Base-by-base conservation (phyloP, 2,797 vertebrate species). In the Sorex maritimensis region DNA sequence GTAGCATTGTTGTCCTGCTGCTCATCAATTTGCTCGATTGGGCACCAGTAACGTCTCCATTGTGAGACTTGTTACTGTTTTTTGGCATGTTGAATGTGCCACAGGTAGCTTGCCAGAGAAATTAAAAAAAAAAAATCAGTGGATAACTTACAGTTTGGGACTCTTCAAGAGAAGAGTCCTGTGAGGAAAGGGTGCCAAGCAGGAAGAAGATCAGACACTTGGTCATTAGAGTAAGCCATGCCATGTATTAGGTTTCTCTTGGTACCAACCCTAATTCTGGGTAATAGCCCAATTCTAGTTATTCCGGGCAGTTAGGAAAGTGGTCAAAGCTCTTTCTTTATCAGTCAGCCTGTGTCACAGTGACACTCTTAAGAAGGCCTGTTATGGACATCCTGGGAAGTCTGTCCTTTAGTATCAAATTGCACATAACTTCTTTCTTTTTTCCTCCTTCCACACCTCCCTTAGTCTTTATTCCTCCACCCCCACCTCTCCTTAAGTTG, bases 401-500 rank as follows among this genome's bases (percentile, higher is more conserved):
- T 12, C 30, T 72, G 34, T 21, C 15, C 69, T 72, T 63, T 28
- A 91, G 84, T 28, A 81, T 63, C 71, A 49, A 19, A 78, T n/a
- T 38, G 68, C 28, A 26, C 12, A n/a, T 10, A 5, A 23, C 8
- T 84, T 0, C 4, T 17, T 30, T 0, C 10, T 10, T 13, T 0
- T 21, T 15, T 49, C 9, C 14, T 15, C 0, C 7, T 26, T 30
- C 38, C n/a, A 3, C 21, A 0, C 15, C 4, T 1, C 34, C 28
- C 1, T 23, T 4, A 11, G 12, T 17, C 67, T 1, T 7, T 17
- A 10, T 26, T 1, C 0, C 26, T 10, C 5, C 28, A 24, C 12
- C 21, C 9, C 12, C 30, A 10, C 10, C 13, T 61, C 12, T 23
- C 14, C 68, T 81, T 87, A 52, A 81, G 38, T 72, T 44, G 4